Conservation (phyloP, 2,113 vertebrate genomes). For the Lophura nycthemera region DNA sequence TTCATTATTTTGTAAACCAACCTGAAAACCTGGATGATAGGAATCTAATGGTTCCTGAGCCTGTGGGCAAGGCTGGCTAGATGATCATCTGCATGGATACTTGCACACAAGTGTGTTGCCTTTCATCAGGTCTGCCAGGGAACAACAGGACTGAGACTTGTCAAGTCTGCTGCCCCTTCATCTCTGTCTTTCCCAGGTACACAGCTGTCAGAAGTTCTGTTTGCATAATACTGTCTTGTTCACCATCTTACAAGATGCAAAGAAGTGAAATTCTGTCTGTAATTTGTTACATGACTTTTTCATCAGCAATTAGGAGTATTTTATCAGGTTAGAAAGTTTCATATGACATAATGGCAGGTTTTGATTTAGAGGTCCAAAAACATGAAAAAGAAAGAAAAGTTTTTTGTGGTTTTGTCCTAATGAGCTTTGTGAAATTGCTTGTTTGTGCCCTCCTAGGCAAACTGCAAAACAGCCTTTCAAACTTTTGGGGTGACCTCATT, state of each 20-base stretch:
- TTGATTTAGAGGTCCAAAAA: not conserved
- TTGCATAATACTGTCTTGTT: not conserved
- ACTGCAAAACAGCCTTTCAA: not conserved
- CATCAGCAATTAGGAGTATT: not conserved
- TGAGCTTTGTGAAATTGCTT: not conserved
- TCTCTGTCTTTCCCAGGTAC: constrained; percentile 2
- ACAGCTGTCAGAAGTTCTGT: not conserved
- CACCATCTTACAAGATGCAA: not conserved
- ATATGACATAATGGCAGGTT: not conserved
- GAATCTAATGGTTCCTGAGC: not conserved
- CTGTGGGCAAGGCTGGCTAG: constrained; percentile 10
- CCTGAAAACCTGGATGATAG: constrained; percentile 46
- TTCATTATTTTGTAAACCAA: constrained; percentile 36
- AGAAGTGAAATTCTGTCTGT: not conserved
- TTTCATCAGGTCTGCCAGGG: constrained; percentile 24
- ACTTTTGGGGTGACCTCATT: not conserved
- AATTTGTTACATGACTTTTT: not conserved
- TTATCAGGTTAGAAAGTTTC: not conserved
- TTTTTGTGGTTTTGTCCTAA: not conserved
- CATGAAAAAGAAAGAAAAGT: not conserved
- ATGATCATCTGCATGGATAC: not conserved
- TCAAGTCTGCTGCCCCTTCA: not conserved
- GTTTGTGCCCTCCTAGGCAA: not conserved
- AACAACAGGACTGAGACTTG: not conserved
- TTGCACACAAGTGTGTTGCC: not conserved